Conservation (phyloP, 2,888 invertebrate genomes). For the Dichetophora obliterata region DNA sequence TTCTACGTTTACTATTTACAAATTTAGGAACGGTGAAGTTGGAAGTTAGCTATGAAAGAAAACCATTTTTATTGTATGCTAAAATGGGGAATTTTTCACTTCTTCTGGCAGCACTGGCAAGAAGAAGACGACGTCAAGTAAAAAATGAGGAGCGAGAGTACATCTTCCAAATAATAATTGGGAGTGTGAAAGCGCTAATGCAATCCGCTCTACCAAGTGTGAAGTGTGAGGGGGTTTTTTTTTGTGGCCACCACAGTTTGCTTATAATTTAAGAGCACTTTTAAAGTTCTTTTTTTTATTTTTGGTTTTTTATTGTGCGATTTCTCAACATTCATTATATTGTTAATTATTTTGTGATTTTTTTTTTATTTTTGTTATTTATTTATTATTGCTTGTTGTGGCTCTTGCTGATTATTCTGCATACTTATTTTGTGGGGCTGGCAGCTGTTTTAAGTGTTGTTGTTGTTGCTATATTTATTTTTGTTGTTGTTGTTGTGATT, state of each 20-base stretch:
- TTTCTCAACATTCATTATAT: too few relatives aligned
- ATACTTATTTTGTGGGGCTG: background rate
- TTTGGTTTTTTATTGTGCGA: background rate
- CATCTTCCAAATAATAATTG: too few relatives aligned
- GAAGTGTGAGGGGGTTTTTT: background rate
- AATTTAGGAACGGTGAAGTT: too few relatives aligned
- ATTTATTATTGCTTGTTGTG: background rate
- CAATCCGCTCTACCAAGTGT: background rate
- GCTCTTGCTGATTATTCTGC: constrained; percentile 23
- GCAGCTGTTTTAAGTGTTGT: constrained; percentile 3
- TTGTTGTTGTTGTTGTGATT: constrained; percentile 52
- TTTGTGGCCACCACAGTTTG: background rate
- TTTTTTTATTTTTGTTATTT: constrained; percentile 17
- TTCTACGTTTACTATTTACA: too few relatives aligned
- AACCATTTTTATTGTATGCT: too few relatives aligned
- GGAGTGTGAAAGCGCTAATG: background rate
- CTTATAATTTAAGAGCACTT: background rate
- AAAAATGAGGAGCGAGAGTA: too few relatives aligned
- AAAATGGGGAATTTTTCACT: too few relatives aligned
- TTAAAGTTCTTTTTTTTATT: constrained; percentile 14
- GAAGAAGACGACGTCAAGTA: too few relatives aligned
- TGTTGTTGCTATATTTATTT: background rate
- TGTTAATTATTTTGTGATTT: constrained; percentile 23
- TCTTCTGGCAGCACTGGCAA: too few relatives aligned
- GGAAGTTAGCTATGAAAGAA: too few relatives aligned